Percentiles rank a stretch among this genome's conserved stretches.
Conservation (phyloP, 2,888 invertebrate genomes). For the Conomelus anceps region DNA sequence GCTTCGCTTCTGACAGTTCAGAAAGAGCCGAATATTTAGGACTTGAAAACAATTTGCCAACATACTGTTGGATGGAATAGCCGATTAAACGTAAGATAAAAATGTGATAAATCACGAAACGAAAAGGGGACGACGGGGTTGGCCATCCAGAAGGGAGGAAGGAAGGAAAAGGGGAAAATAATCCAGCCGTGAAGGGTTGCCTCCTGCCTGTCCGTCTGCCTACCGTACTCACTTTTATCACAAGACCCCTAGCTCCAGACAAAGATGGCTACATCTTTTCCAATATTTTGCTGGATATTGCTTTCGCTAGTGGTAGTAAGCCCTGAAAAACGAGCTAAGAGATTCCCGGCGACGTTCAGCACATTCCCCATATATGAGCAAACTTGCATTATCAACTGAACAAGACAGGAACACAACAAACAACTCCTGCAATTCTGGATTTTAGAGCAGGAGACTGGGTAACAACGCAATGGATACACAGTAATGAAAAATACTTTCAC, state of each 20-base stretch:
- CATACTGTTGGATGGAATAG: neutral
- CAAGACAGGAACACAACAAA: neutral
- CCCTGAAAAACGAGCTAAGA: neutral
- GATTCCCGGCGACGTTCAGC: neutral
- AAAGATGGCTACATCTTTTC: neutral
- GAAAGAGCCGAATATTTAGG: neutral
- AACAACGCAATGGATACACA: neutral
- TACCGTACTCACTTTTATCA: neutral
- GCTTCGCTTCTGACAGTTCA: neutral
- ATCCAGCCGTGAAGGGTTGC: neutral
- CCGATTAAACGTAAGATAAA: neutral
- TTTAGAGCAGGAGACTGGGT: neutral
- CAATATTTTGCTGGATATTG: neutral
- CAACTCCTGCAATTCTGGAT: neutral
- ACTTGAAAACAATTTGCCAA: neutral
- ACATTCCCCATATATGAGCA: neutral
- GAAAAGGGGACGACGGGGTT: neutral
- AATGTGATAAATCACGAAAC: neutral
- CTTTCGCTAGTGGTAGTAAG: neutral
- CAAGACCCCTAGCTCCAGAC: neutral
- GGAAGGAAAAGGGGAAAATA: neutral
- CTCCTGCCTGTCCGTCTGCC: too few species aligned
- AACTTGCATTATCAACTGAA: neutral
- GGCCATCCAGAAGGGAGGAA: neutral
- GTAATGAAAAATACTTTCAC: neutral